These are phyloP conservation scores for Zaprionus inermis DNA, from an alignment of 1,140 invertebrate species.

Conservation along the genomic window DNA sequence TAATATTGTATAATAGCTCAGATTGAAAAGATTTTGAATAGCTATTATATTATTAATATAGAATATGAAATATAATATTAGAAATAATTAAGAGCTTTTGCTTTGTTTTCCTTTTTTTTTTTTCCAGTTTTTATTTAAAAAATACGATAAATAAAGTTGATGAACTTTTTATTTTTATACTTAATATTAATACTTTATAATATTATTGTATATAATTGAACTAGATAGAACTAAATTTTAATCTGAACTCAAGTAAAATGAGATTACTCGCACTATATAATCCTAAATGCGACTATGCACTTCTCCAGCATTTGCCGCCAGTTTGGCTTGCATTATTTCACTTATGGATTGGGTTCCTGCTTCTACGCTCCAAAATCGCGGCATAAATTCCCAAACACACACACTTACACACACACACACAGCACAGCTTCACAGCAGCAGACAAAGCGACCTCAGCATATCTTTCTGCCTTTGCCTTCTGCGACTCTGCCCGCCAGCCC, in stretches of 20 bases:
- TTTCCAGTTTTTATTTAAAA: no score
- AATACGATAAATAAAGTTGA: no score
- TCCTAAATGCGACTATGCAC: conserved; percentile 46
- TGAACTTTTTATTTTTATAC: no score
- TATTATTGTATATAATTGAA: no score
- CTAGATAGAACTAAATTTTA: not conserved
- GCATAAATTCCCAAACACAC: conserved; percentile 73
- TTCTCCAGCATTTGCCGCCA: conserved; percentile 48
- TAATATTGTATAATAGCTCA: no score
- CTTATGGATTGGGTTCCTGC: conserved; percentile 34
- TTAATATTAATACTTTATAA: no score
- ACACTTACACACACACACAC: conserved; percentile 37
- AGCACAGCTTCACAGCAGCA: conserved; percentile 6
- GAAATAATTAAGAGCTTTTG: no score
- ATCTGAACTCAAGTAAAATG: not conserved
- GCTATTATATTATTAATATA: no score
- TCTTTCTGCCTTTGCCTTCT: conserved; percentile 19
- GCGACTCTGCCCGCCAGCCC: conserved; percentile 18
- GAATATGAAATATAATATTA: no score
- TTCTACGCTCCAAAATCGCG: conserved; percentile 49
- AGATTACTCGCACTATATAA: no score
- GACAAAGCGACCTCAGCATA: conserved; percentile 29
- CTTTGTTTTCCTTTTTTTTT: no score
- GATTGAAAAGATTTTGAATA: no score
- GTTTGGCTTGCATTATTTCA: conserved; percentile 56